Conservation (phyloP, 2,797 vertebrate species). For the Orestias chungarensis region DNA sequence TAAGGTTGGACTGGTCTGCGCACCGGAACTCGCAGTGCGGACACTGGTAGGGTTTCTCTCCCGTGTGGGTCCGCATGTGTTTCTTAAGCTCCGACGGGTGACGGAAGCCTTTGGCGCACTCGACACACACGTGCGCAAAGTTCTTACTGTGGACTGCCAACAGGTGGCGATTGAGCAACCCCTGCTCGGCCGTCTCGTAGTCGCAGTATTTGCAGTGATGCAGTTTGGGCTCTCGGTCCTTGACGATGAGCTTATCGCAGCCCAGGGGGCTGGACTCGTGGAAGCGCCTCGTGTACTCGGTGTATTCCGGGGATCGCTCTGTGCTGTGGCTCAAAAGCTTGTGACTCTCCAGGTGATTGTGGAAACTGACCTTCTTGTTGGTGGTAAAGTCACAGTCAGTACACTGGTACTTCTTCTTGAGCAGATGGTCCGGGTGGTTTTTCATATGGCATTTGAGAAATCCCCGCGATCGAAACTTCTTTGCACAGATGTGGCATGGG, state of each 20-base stretch:
- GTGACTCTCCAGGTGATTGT: conserved; percentile 98
- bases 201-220: conserved; percentile 99
- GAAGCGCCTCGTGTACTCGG: conserved; percentile 93
- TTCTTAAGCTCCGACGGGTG: conserved; percentile 98
- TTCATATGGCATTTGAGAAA: conserved; percentile 99
- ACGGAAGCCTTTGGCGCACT: conserved; percentile 97
- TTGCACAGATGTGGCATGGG: conserved; percentile 98
- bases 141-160: conserved; percentile 98
- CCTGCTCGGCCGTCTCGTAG: conserved; percentile 96
- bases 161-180: conserved; percentile 94
- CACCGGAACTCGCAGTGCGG: conserved; percentile 96
- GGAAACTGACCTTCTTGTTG: conserved; percentile 97
- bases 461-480: conserved; percentile 97
- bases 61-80: conserved; percentile 98
- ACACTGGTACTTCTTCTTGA: conserved; percentile 96
- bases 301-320: conserved; percentile 90
- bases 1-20: conserved; percentile 96
- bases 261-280: conserved; percentile 94
- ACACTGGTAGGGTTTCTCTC: conserved; percentile 96
- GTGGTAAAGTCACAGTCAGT: conserved; percentile 99
- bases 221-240: conserved; percentile 93
- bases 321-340: conserved; percentile 95
- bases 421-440: conserved; percentile 91
- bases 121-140: conserved; percentile 98
- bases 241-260: conserved; percentile 95